Percentiles rank a stretch among this genome's conserved stretches.
Evolutionary conservation across 2,113 vertebrate species (phyloP).

Genomic region (Oenanthe melanoleuca): DNA sequence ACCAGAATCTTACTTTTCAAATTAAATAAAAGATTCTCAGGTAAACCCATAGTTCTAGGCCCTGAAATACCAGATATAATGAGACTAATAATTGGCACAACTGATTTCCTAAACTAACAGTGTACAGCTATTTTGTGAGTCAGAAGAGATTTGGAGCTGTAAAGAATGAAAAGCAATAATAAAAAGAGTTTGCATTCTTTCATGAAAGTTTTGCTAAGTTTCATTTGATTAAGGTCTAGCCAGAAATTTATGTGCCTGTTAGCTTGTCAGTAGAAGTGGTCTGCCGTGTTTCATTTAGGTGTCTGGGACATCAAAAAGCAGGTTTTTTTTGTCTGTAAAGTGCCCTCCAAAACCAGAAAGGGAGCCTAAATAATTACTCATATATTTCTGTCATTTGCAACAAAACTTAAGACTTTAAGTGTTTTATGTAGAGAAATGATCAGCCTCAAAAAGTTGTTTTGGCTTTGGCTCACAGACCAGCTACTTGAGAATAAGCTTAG

Average conservation of each 20-base stretch:
- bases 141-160: not conserved
- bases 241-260: conserved; percentile 21
- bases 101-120: conserved; percentile 7
- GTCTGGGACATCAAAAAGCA: not conserved
- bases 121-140: not conserved
- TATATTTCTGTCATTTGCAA: conserved; percentile 42
- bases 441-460: not conserved
- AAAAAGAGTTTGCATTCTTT: not conserved
- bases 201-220: not conserved
- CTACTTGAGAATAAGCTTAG: not conserved
- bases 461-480: not conserved
- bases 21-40: not conserved
- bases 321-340: conserved; percentile 20
- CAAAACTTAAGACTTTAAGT: conserved; percentile 20
- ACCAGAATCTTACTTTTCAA: not conserved
- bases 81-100: not conserved
- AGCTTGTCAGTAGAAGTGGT: conserved; percentile 10
- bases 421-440: conserved; percentile 34
- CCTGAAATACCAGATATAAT: not conserved
- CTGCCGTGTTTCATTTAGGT: not conserved
- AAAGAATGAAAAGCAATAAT: conserved; percentile 8
- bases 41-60: conserved; percentile 1
- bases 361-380: conserved; percentile 46
- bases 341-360: conserved; percentile 40
- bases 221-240: not conserved